These are phyloP conservation scores for Tenthredo distinguenda DNA, from an alignment of 2,888 invertebrate genomes.

Conservation along the genomic window DNA sequence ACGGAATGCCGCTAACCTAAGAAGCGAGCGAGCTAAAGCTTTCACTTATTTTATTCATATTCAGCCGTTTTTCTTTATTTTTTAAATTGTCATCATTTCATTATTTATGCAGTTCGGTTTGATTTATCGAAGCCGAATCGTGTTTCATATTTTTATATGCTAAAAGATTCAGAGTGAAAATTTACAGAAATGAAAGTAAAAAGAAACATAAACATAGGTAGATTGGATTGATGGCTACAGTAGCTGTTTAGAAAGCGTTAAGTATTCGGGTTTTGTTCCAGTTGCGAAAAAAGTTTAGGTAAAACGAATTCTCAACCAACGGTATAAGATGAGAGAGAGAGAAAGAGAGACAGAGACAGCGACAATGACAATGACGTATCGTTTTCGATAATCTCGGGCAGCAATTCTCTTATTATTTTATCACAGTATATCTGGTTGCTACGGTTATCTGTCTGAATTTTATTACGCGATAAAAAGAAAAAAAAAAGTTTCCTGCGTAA, in stretches of 20 bases:
- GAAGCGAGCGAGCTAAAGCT: neutral
- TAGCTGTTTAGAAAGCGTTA: neutral
- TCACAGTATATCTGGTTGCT: neutral
- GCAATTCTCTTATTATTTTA: neutral
- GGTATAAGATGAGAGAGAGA: neutral
- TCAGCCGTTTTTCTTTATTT: neutral
- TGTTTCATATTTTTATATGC: neutral
- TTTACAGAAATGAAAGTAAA: neutral
- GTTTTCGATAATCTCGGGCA: neutral
- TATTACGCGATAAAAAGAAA: neutral
- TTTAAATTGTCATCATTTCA: neutral
- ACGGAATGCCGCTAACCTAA: neutral
- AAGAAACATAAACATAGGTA: neutral
- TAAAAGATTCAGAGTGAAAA: neutral
- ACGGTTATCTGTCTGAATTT: neutral
- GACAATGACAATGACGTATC: neutral
- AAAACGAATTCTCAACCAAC: neutral
- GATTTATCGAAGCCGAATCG: neutral
- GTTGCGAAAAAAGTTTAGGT: neutral
- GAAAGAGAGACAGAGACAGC: neutral
- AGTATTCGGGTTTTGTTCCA: neutral
- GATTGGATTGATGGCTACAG: neutral
- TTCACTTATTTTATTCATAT: constrained; percentile 2
- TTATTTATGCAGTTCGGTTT: neutral
- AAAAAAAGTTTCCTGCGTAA: neutral